Conservation (phyloP, 2,888 invertebrate genomes). For the Stenotaenia linearis region DNA sequence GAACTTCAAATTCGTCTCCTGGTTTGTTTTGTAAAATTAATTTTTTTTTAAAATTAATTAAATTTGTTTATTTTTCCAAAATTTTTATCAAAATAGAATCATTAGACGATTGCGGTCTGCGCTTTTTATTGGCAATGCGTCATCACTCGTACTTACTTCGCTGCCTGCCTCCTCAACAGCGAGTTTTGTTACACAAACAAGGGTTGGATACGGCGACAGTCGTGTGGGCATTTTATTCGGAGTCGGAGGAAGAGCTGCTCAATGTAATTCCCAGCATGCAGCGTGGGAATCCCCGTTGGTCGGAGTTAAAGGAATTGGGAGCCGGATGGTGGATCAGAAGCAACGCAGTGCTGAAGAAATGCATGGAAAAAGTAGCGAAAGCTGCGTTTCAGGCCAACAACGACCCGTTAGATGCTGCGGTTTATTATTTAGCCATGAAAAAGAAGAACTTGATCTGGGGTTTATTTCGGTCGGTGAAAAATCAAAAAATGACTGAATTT, state of each 20-base stretch:
- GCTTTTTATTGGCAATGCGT: constrained; percentile 94
- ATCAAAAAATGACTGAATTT: constrained; percentile 89
- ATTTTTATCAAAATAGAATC: too few relatives aligned
- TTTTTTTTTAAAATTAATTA: too few relatives aligned
- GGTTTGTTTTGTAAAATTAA: neutral
- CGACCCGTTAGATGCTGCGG: constrained; percentile 94
- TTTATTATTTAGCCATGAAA: constrained; percentile 96
- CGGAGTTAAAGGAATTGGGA: constrained; percentile 79
- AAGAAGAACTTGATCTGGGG: constrained; percentile 97
- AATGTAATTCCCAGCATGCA: constrained; percentile 67
- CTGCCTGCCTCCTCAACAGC: constrained; percentile 84
- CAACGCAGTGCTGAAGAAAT: constrained; percentile 68
- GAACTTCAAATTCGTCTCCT: constrained; percentile 8
- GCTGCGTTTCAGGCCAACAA: constrained; percentile 84
- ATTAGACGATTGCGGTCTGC: constrained; percentile 92
- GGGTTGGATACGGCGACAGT: constrained; percentile 65
- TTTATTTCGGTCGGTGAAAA: constrained; percentile 76
- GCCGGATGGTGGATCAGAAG: constrained; percentile 96
- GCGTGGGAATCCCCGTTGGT: constrained; percentile 64
- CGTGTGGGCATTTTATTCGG: constrained; percentile 99
- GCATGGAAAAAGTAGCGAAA: constrained; percentile 86
- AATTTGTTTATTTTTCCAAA: too few relatives aligned
- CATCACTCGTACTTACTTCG: constrained; percentile 92
- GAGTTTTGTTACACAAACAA: constrained; percentile 75
- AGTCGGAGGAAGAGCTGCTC: constrained; percentile 90